These are phyloP conservation scores for Turritopsis dohrnii DNA, from an alignment of 30 jellyfish, hydroid and myxozoan species.

Conservation along the genomic window DNA sequence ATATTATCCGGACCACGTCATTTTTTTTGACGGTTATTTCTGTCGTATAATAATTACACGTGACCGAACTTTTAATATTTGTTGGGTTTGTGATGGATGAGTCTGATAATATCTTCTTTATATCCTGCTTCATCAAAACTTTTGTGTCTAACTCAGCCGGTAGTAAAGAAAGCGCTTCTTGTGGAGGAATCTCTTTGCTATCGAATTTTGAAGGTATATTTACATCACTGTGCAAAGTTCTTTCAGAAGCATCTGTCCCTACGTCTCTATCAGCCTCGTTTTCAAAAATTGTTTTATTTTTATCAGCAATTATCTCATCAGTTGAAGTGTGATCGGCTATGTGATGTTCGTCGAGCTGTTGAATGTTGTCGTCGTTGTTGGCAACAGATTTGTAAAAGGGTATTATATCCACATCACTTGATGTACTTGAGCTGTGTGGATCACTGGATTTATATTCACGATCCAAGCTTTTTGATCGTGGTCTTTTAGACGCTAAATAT, in stretches of 20 bases:
- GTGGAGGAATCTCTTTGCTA: neutral
- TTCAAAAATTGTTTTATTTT: too few relatives aligned
- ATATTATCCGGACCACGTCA: neutral
- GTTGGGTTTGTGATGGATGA: neutral
- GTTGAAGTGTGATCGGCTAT: too few relatives aligned
- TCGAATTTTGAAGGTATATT: neutral
- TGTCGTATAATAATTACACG: neutral
- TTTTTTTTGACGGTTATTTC: constrained; percentile 17
- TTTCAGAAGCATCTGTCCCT: too few relatives aligned
- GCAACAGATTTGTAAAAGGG: neutral
- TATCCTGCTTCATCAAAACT: neutral
- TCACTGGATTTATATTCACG: neutral
- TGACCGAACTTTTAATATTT: neutral
- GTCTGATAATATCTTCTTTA: neutral
- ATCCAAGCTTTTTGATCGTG: neutral
- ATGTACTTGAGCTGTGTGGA: neutral
- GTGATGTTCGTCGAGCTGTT: too few relatives aligned
- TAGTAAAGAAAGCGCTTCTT: neutral
- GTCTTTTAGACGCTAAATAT: neutral
- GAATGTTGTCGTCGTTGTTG: neutral
- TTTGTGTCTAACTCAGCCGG: constrained; percentile 10
- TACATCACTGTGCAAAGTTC: too few relatives aligned
- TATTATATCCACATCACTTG: neutral
- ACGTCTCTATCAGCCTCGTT: too few relatives aligned
- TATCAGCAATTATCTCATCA: too few relatives aligned